Evolutionary conservation across 2,113 vertebrate genomes (phyloP).

Genomic region (Mesembrinibis cayennensis): DNA sequence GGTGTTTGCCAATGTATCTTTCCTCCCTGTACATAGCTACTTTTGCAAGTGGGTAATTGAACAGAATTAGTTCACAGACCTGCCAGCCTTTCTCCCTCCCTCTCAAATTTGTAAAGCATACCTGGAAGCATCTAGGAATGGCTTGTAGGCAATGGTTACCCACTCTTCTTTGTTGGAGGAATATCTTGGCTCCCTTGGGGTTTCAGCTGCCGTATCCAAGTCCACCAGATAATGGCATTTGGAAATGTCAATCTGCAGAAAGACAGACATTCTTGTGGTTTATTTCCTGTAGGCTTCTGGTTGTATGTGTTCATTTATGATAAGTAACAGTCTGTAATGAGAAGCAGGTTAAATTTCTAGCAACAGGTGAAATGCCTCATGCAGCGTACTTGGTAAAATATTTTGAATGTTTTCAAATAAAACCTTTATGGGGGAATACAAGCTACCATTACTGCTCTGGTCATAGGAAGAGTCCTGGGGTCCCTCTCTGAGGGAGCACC

Average conservation of each 20-base stretch:
- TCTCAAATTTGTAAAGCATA: conserved; percentile 53
- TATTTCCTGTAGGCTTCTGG: not conserved
- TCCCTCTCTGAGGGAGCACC: not conserved
- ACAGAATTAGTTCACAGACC: not conserved
- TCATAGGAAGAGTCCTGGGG: not conserved
- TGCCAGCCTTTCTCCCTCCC: not conserved
- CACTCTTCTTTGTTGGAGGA: conserved; percentile 89
- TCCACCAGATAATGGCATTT: conserved; percentile 97
- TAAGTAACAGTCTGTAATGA: not conserved
- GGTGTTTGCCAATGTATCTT: not conserved
- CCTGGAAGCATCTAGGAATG: conserved; percentile 92
- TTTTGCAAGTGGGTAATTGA: not conserved
- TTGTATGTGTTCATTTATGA: not conserved
- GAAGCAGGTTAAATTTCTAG: not conserved
- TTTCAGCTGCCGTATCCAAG: conserved; percentile 81
- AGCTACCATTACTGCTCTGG: not conserved
- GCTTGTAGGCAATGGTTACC: conserved; percentile 86
- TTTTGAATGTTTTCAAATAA: not conserved
- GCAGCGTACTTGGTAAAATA: not conserved
- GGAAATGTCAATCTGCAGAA: conserved; percentile 85
- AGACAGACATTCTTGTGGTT: not conserved
- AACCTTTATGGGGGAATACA: not conserved
- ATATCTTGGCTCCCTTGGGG: conserved; percentile 85
- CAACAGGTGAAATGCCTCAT: not conserved
- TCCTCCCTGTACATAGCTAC: not conserved